Evolutionary conservation across 1,140 invertebrate species (phyloP), one percentile per base, ranked within the genome.

Genomic region (Drosophila oshimai): DNA sequence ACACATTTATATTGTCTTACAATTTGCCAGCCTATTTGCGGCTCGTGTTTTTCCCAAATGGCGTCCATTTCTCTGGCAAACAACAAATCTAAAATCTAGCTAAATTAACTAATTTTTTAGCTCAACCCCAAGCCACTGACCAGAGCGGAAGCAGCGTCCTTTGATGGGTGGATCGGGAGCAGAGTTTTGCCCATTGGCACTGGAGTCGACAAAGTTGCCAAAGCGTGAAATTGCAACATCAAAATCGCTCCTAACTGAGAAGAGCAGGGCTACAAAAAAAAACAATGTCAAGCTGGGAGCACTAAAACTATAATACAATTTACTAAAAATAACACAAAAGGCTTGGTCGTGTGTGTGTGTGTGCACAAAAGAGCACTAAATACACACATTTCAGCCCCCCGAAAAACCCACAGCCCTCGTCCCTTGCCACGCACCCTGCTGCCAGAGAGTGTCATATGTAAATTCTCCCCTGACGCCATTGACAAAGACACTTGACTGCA

Each of bases 291-390:
- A 80, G 49, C 60, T 67, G 57, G 67, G 54, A 67, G 71, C 79
- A 84, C 72, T 87, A 87, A 86, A 86, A 86, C 80, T 86, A 86
- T 86, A 86, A 87, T 87, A 86, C 80, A 86, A 86, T 87, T 80
- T 86, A 80, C 79, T 86, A 84, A 86, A 86, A 87, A 87, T 87
- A 72, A 74, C 84, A 80, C 67, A 84, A 55, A 72, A 55, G 67
- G 45, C 58, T 45, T 22, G 6, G 17, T 9, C 26, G 24, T 47
- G 20, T 34, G 37, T 62, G 58, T 61, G 41, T 45, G 55, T 65
- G 57, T 80, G 76, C 78, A 77, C 76, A 80, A 75, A 80, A 68
- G 77, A 80, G 71, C 76, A 80, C 76, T 83, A 83, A 83, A 58
- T 41, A 68, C 68, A 61, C 61, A 58, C 68, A 62, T 62, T 44